Base-by-base conservation (phyloP, 2,888 invertebrate species). In the Oligia strigilis region DNA sequence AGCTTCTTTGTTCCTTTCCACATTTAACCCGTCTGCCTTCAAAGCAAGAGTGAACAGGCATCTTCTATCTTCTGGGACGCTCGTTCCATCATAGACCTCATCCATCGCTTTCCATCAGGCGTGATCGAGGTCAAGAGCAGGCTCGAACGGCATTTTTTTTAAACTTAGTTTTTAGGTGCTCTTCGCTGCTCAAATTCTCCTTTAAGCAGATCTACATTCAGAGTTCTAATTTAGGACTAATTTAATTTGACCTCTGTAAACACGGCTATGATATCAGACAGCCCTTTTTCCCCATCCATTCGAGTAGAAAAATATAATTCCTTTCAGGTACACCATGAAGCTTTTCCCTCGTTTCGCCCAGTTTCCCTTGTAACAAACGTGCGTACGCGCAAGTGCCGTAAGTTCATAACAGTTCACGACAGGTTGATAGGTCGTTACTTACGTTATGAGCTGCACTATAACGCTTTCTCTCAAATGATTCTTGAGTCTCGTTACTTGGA, bases 351-450 rank as follows among this genome's bases (percentile, higher is more conserved):
- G 62, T 79, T 29, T 82, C 70, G 65, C 82, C 73, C 64, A 77
- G 86, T 82, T 82, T 85, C 82, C 72, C 36, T 49, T 60, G 3
- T 29, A 55, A 40, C 66, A 60, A 52, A 83, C 77, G 72, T 80
- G 80, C 81, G 64, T 85, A 70, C 23, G 19, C 60, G 58, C 82
- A 60, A 76, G 83, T 84, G 73, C 81, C 85, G 74, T 84, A 87
- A 84, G 87, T 79, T 86, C 75, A 79, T 85, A 87, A 83, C 84
- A 87, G 87, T 74, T 76, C 73, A 65, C 71, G 75, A 83, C 87
- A 79, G 52, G 72, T 78, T 86, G 86, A 85, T 83, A 79, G 71
- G 80, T 76, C 71, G 75, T 72, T 74, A 67, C 84, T 72, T 71
- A 71, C 49, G 43, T 29, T 70, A 72, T 76, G 79, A 75, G 43